These are phyloP conservation scores for Pristionchus entomophagus DNA, from an alignment of 2,888 invertebrate species.

Conservation along the genomic window DNA sequence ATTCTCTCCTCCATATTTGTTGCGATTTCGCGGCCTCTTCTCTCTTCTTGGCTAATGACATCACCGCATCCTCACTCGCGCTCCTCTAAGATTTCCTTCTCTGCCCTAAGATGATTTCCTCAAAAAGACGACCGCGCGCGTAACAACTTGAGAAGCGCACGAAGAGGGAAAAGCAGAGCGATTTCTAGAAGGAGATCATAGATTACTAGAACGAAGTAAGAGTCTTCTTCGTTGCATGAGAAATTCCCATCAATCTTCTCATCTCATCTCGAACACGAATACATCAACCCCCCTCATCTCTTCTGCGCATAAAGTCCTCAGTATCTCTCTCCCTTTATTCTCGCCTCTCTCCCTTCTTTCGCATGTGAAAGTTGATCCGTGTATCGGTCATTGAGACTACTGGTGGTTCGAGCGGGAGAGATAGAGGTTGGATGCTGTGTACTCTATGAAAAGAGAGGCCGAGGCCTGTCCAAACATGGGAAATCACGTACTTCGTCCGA, in stretches of 20 bases:
- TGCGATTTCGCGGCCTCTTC: conserved; percentile 26
- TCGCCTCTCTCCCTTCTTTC: neutral
- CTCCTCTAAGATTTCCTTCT: conserved; percentile 30
- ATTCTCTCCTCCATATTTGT: neutral
- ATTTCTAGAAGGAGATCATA: neutral
- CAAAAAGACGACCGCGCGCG: conserved; percentile 7
- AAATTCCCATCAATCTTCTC: neutral
- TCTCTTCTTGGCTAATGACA: conserved; percentile 8
- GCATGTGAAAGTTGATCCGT: conserved; percentile 22
- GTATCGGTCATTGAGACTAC: conserved; percentile 12
- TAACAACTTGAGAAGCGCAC: conserved; percentile 32
- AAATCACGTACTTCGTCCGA: neutral
- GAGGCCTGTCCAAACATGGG: conserved; percentile 1
- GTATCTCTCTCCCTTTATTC: neutral
- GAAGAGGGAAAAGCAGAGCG: conserved; percentile 17
- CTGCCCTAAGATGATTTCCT: conserved; percentile 46
- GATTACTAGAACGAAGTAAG: neutral
- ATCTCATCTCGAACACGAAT: neutral
- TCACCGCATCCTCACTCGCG: neutral
- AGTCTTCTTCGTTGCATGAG: neutral
- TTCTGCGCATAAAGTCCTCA: conserved; percentile 8
- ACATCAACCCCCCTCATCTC: neutral
- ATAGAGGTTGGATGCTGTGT: neutral
- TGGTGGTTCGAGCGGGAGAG: neutral
- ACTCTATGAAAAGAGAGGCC: neutral